Base-by-base conservation (phyloP, 2,888 invertebrate genomes). In the Xestia sexstrigata region DNA sequence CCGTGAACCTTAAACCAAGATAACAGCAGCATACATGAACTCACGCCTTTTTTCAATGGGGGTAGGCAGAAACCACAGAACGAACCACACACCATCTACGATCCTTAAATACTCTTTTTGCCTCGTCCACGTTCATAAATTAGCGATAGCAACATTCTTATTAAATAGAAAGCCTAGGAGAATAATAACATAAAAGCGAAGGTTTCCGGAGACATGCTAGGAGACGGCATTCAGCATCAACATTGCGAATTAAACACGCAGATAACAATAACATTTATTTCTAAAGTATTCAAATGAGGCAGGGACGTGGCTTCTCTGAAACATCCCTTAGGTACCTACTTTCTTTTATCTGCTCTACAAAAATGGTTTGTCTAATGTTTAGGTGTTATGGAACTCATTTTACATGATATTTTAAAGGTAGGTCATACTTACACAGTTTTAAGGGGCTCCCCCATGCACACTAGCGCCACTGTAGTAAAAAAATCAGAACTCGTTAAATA, bases 261-360 rank as follows among this genome's bases (percentile, higher is more conserved):
- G 84, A 89, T 90, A 90, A 89, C 83, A 87, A 84, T 90, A 90
- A 87, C 87, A 89, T 85, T 90, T 89, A 89, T 88, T 88, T 87
- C 82, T 85, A 80, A 84, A 81, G 81, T 84, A 89, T 90, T 89
- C 84, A 85, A 90, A 90, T 86, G 83, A 88, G 84, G 81, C 65
- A 80, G 79, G 78, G 52, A 80, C 82, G 75, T 69, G 75, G 78
- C 72, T 82, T 73, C 72, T 75, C 68, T 75, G 9, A 71, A 77
- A 82, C 78, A 74, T 74, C 70, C 74, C 65, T 73, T 72, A 73
- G 70, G 75, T 76, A 65, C 69, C 71, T 74, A 82, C 83, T 89
- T 78, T 86, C 63, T 89, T 89, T 89, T 88, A 88, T 89, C 76
- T 79, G 49, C 26, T 69, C 76, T 73, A 83, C 76, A 87, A 84